Base-by-base conservation (phyloP, 2,113 vertebrate genomes). In the Callorhinus ursinus region DNA sequence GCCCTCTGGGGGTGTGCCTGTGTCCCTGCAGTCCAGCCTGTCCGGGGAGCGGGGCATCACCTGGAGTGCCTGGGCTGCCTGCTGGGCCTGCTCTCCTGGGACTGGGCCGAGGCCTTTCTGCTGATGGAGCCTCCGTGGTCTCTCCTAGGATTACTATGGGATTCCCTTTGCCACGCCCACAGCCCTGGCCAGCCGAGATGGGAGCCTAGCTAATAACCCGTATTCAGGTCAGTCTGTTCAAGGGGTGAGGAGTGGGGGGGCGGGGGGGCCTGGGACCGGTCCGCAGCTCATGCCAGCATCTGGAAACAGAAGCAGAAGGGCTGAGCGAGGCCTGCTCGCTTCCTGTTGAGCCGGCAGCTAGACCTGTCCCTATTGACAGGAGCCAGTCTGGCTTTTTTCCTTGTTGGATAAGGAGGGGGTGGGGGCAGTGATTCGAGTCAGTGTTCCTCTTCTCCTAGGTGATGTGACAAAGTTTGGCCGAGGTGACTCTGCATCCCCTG, bases 131-230 rank as follows among this genome's bases (percentile, higher is more conserved):
- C 88, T 57, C 74, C 63, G 21, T 57, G 71, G 7, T 98, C 31
- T 98, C 93, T 97, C 74, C 24, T 94, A 99, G 99, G 99, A 99
- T 99, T 99, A 99, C 98, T 99, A 99, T 0, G 99, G 99, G 98
- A 99, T 99, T 98, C 99, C 99, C 98, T 99, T 99, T 98, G 99
- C 99, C 74, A 99, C 99, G 97, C 99, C 99, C 95, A 99, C 99
- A 93, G 98, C 99, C 55, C 99, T 99, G 96, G 99, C 99, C 80
- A 98, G 99, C 98, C 99, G 99, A 99, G 99, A 99, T 33, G 99
- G 99, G 85, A 99, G 98, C 98, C 99, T 99, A 55, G 98, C 99
- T 98, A 99, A 98, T 98, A 99, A 99, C 98, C 99, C 99, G 0
- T 99, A 99, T 99, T 99, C 99, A 99, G 99, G 99, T 99, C 97